Evolutionary conservation across 2,797 vertebrate genomes (phyloP), one percentile per base, ranked within the genome.

Genomic region (Acanthurus tractus): DNA sequence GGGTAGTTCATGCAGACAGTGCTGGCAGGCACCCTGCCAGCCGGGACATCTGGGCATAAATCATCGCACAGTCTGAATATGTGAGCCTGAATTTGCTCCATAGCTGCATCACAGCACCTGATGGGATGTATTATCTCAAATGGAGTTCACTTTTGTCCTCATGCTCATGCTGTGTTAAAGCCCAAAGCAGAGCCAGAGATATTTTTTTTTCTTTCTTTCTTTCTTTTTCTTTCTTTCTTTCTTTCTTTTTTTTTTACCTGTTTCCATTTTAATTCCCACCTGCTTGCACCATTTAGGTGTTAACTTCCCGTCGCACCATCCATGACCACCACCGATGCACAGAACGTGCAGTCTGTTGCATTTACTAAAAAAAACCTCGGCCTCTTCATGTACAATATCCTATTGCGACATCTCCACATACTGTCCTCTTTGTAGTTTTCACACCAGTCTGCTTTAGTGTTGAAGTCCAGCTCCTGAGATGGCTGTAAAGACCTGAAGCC

Each of bases 1-100:
- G 50, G 55, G 38, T 50, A 81, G 78, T 15, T 72, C 70, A 73
- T 79, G 63, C 73, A 86, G 79, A 84, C 74, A 80, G 70, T 20
- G 69, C 57, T 79, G 68, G 67, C 76, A 82, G 81, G 77, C 70
- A 81, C 50, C 36, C 55, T 36, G 23, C 79, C 82, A 85, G 69
- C 57, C 68, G 61, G 20, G 68, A 85, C 82, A 89, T 84, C 77
- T 83, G 84, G 74, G 77, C 72, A 85, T 85, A 88, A 90, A 88
- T 88, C 80, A 81, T 29, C 69, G 61, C 77, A 70, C 69, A 76
- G 76, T 79, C 74, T 86, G 72, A 88, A 85, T 74, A 81, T 79
- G 69, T 73, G 66, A 82, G 66, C 18, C 57, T 76, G 65, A 66
- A 73, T 77, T 66, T 70, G 72, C 55, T 82, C 48, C n/a, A 2